These are phyloP conservation scores for Patagioenas fasciata DNA, from an alignment of 2,113 vertebrate species.

Conservation along the genomic window DNA sequence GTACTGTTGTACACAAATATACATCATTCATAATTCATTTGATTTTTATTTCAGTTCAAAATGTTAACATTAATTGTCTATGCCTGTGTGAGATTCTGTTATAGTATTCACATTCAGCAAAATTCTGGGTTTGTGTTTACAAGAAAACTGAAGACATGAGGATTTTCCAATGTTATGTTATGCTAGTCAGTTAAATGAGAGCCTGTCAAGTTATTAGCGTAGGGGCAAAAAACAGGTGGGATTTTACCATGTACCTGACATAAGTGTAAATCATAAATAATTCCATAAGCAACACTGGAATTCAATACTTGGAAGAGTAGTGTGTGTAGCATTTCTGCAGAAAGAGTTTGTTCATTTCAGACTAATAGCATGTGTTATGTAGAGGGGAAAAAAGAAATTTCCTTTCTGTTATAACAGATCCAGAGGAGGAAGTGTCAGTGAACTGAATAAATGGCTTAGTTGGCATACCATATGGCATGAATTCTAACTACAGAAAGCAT, in stretches of 20 bases:
- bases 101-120: neutral
- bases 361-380: neutral
- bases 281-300: neutral
- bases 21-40: slow-evolving; percentile 53
- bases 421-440: neutral
- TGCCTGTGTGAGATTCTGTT: neutral
- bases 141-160: neutral
- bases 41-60: slow-evolving; percentile 64
- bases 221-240: neutral
- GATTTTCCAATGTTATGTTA: rapidly evolving
- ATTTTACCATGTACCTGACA: neutral
- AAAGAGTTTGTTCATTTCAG: neutral
- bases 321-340: neutral
- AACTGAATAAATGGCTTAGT: neutral
- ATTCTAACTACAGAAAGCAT: neutral
- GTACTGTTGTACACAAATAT: slow-evolving; percentile 48
- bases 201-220: neutral
- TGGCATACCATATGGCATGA: neutral
- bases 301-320: neutral
- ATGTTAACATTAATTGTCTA: slow-evolving; percentile 16
- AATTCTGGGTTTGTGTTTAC: neutral
- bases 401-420: neutral
- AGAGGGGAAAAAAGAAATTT: neutral
- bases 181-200: neutral
- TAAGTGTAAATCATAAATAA: neutral